Evolutionary conservation across 1,140 invertebrate species (phyloP), one percentile per base, ranked within the genome.

Genomic region (Potamilus streckersoni): DNA sequence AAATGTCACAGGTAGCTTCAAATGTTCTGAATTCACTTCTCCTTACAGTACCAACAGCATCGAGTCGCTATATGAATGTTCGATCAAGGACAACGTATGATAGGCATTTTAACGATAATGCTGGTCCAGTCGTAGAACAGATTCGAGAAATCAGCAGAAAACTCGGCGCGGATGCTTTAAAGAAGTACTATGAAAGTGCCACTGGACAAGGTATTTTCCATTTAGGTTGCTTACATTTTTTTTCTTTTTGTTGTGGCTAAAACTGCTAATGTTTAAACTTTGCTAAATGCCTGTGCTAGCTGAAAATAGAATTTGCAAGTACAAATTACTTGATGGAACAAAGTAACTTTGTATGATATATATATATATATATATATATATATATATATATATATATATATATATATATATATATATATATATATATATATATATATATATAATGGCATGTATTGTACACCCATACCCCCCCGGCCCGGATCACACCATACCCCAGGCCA

Each of bases 51-150:
- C 87, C 87, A 12, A 83, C 83, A 23, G 80, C 84, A 5, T 84
- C 85, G 27, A 60, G 64, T 15, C 72, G 76, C 3, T 75, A 83
- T 49, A 79, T 80, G 63, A 82, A 83, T 71, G 78, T 88, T 19
- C 84, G 83, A 65, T 79, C 77, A 55, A 74, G 83, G 58, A 88
- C 87, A 15, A 87, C 87, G 5, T 88, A 88, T 67, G 85, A 87
- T 71, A 72, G 83, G 2, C 81, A 86, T 72, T 88, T 78, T 74
- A 88, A 87, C 65, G 84, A 87, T 58, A 83, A 81, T 57, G 78
- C 82, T 14, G 74, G 73, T 16, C 72, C 80, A 38, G 79, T 85
- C 12, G 78, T 79, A 16, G 56, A 76, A 23, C 84, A 86, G 38
- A 80, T 86, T 15, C 75, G 81, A 70, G 84, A 87, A 38, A 58